A percentile compares a stretch with the other conserved stretches of the same genome.
phyloP scores from a whole-genome alignment of 2,797 vertebrate genomes.

The Meriones psammophilus region DNA sequence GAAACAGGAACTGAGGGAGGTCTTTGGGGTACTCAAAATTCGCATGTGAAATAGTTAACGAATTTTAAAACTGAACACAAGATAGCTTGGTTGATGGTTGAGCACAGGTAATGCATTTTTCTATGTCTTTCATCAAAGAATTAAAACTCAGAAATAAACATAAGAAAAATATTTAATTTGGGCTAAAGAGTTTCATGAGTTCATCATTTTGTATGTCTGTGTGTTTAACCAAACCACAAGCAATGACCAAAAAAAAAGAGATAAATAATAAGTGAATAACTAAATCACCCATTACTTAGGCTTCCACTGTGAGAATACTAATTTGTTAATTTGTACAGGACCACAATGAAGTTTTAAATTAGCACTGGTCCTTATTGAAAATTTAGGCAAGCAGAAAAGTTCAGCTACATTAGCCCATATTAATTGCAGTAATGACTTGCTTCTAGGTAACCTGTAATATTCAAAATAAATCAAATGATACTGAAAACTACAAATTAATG shows the following conservation, averaged over 20 bases:
- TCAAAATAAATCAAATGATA: constrained; percentile 74
- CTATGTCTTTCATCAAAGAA: constrained; percentile 62
- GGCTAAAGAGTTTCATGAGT: constrained; percentile 68
- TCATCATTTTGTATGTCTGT: not conserved
- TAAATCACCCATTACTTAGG: constrained; percentile 63
- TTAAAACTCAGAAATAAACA: constrained; percentile 70
- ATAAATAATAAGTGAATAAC: constrained; percentile 67
- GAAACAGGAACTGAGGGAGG: not conserved
- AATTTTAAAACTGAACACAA: constrained; percentile 23
- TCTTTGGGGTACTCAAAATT: not conserved
- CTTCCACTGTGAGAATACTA: constrained; percentile 61
- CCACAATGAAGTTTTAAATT: constrained; percentile 65
- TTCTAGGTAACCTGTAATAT: constrained; percentile 64
- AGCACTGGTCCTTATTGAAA: constrained; percentile 68
- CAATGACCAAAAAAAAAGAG: constrained; percentile 48
- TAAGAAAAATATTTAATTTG: constrained; percentile 72
- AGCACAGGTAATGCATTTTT: constrained; percentile 49
- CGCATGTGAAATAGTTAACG: not conserved
- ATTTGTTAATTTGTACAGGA: constrained; percentile 65
- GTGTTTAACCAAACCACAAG: not conserved
- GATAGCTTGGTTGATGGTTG: constrained; percentile 8
- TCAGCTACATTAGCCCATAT: constrained; percentile 75
- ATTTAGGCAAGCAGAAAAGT: constrained; percentile 71
- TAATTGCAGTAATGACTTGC: constrained; percentile 72
- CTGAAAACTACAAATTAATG: constrained; percentile 67